Conservation (phyloP, 2,888 invertebrate species). For the Nymphalis c-album region DNA sequence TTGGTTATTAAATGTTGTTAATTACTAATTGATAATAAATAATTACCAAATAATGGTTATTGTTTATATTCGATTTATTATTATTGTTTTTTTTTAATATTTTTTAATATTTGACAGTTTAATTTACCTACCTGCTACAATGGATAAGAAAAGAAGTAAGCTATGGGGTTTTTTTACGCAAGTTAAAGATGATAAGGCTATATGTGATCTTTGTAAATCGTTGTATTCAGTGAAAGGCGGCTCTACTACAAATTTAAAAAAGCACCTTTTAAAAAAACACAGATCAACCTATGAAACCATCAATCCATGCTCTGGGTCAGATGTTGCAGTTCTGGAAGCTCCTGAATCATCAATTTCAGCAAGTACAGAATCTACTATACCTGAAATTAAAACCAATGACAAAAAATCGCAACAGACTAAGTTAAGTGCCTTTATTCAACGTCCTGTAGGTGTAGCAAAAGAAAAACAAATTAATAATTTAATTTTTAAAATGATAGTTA, state of each 20-base stretch:
- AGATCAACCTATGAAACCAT: conserved; percentile 39
- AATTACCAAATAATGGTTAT: background rate
- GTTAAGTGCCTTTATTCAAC: conserved; percentile 35
- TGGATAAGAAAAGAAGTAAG: conserved; percentile 30
- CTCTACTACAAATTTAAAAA: conserved; percentile 41
- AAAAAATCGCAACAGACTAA: conserved; percentile 26
- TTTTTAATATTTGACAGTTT: too few relatives aligned
- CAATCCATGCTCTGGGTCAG: conserved; percentile 36
- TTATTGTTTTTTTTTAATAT: background rate
- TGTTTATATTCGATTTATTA: background rate
- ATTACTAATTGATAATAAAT: background rate
- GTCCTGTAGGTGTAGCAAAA: conserved; percentile 9
- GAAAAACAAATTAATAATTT: conserved; percentile 40
- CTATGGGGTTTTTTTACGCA: conserved; percentile 34
- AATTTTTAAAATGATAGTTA: conserved; percentile 40
- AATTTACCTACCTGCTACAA: too few relatives aligned
- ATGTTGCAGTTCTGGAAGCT: conserved; percentile 35
- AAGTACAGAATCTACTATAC: conserved; percentile 30
- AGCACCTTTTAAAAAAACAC: conserved; percentile 38
- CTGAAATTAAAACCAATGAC: conserved; percentile 30
- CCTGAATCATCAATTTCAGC: conserved; percentile 28
- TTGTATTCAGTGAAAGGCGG: conserved; percentile 39
- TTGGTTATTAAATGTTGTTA: background rate
- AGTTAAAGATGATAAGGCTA: conserved; percentile 36
- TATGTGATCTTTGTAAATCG: conserved; percentile 39